phyloP scores from a whole-genome alignment of 37 sponge, comb jelly and placozoan species.

The Beroe ovata region DNA sequence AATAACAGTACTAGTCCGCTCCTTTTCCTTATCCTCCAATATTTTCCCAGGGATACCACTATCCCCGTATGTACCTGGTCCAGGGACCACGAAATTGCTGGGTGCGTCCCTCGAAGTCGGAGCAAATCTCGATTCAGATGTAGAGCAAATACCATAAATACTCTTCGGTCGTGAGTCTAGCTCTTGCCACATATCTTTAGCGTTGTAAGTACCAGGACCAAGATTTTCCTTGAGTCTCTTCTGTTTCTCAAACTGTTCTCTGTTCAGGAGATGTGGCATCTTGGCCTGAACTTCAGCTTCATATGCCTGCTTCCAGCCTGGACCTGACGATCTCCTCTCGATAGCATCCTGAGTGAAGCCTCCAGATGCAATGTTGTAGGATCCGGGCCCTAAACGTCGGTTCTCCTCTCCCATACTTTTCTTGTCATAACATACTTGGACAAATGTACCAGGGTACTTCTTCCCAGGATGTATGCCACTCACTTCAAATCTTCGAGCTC shows the following conservation, averaged over 20 bases:
- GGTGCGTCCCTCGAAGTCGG: constrained; percentile 66
- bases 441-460: constrained; percentile 93
- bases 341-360: constrained; percentile 74
- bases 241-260: constrained; percentile 85
- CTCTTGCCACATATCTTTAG: constrained; percentile 74
- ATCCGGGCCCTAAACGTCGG: constrained; percentile 84
- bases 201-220: constrained; percentile 88
- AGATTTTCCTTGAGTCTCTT: constrained; percentile 72
- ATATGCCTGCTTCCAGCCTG: constrained; percentile 85
- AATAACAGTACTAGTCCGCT: constrained; percentile 79
- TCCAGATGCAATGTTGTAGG: constrained; percentile 79
- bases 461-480: constrained; percentile 90
- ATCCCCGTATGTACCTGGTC: constrained; percentile 87
- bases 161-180: constrained; percentile 74
- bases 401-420: constrained; percentile 80
- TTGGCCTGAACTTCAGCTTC: constrained; percentile 72
- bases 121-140: constrained; percentile 72
- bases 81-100: constrained; percentile 71
- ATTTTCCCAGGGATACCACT: constrained; percentile 78
- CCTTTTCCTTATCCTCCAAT: constrained; percentile 73
- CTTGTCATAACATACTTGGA: constrained; percentile 93
- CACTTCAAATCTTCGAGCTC: constrained; percentile 82
- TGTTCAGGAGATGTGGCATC: constrained; percentile 85
- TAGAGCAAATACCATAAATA: constrained; percentile 80
- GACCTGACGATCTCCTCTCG: constrained; percentile 70